Percentiles rank a stretch among this genome's conserved stretches.
Conservation (phyloP, 2,888 invertebrate genomes). For the Peribatodes rhomboidaria region DNA sequence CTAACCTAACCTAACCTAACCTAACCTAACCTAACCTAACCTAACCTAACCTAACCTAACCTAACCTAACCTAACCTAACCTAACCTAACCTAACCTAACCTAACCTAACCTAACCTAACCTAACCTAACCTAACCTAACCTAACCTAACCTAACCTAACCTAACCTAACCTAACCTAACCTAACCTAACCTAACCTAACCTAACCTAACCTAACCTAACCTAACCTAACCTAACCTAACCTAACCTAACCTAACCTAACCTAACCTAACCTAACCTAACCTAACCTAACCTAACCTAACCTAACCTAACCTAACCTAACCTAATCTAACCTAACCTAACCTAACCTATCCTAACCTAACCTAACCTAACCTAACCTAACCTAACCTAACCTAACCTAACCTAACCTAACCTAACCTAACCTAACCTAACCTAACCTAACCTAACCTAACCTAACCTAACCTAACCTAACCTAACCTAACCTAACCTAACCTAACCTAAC, state of each 20-base stretch:
- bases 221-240: constrained; percentile 43
- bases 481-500: constrained; percentile 45
- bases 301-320: constrained; percentile 46
- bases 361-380: constrained; percentile 48
- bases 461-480: constrained; percentile 40
- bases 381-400: constrained; percentile 48
- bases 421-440: constrained; percentile 47
- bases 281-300: constrained; percentile 43
- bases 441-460: constrained; percentile 47
- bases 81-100: constrained; percentile 39
- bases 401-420: constrained; percentile 45
- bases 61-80: constrained; percentile 28
- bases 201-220: constrained; percentile 43
- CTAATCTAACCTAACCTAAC: constrained; percentile 42
- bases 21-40: constrained; percentile 36
- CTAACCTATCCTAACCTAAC: constrained; percentile 45
- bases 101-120: constrained; percentile 43
- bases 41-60: constrained; percentile 31
- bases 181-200: constrained; percentile 42
- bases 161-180: constrained; percentile 47
- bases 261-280: constrained; percentile 42
- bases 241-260: constrained; percentile 44
- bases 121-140: constrained; percentile 44
- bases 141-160: constrained; percentile 45
- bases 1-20: constrained; percentile 44